phyloP scores from a whole-genome alignment of 2,888 invertebrate genomes.

The Caenorhabditis plicata region DNA sequence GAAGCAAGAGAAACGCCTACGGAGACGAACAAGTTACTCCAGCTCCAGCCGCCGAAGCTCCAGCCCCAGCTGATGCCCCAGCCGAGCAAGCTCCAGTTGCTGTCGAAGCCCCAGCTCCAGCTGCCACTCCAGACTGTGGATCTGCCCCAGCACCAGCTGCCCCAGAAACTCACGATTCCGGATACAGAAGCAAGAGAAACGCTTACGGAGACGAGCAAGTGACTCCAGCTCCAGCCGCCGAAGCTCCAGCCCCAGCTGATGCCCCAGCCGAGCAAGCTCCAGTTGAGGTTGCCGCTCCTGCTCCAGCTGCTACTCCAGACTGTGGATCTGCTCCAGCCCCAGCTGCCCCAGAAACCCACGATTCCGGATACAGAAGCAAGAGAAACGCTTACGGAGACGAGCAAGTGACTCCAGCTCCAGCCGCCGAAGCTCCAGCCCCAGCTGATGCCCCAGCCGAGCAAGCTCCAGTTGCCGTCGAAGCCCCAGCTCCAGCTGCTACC shows the following conservation, averaged over 20 bases:
- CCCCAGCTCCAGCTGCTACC: constrained; percentile 4
- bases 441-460: constrained; percentile 19
- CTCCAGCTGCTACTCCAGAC: constrained; percentile 3
- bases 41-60: no score
- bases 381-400: constrained; percentile 46
- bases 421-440: constrained; percentile 15
- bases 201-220: constrained; percentile 39
- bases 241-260: constrained; percentile 25
- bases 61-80: no score
- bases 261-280: constrained; percentile 5
- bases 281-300: background rate
- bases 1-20: no score
- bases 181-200: no score
- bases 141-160: no score
- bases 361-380: constrained; percentile 36
- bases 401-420: constrained; percentile 34
- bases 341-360: constrained; percentile 10
- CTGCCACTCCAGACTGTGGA: no score
- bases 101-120: no score
- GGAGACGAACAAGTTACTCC: no score
- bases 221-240: constrained; percentile 22
- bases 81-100: no score
- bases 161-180: no score
- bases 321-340: constrained; percentile 8
- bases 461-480: constrained; percentile 23